Evolutionary conservation across 2,797 vertebrate species (phyloP).

Genomic region (Silurus aristotelis): DNA sequence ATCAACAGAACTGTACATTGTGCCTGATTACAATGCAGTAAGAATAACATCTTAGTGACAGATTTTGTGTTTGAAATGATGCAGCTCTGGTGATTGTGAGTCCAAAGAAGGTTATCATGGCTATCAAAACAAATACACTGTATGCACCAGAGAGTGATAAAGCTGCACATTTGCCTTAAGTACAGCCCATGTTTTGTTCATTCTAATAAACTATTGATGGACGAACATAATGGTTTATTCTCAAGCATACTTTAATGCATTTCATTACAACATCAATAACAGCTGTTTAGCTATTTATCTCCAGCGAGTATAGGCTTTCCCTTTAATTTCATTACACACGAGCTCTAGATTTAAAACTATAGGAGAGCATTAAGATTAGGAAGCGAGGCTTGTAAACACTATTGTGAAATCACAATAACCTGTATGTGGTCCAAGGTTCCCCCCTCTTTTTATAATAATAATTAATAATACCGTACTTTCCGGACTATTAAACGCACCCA

Average conservation of each 20-base stretch:
- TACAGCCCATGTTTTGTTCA: neutral
- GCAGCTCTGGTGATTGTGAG: neutral
- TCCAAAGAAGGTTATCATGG: neutral
- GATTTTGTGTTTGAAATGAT: neutral
- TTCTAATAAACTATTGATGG: neutral
- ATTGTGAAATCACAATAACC: slow-evolving; percentile 26
- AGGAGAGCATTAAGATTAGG: slow-evolving; percentile 9
- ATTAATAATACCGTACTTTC: neutral
- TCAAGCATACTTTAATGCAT: neutral
- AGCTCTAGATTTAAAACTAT: neutral
- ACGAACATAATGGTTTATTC: neutral
- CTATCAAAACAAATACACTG: neutral
- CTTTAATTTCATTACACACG: neutral
- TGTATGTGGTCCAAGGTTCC: neutral
- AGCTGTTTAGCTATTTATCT: neutral
- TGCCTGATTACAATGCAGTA: neutral
- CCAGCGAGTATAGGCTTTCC: neutral
- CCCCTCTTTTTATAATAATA: too few relatives aligned
- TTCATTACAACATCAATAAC: slow-evolving; percentile 20
- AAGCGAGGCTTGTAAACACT: slow-evolving; percentile 1
- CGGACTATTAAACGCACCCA: too few relatives aligned
- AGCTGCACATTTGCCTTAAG: neutral
- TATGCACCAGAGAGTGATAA: neutral
- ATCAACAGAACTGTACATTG: neutral
- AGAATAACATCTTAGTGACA: slow-evolving; percentile 2